A percentile compares a stretch with the other conserved stretches of the same genome.
Evolutionary conservation across 2,888 invertebrate genomes (phyloP).

Genomic region (Nipponacmea schrenckii): DNA sequence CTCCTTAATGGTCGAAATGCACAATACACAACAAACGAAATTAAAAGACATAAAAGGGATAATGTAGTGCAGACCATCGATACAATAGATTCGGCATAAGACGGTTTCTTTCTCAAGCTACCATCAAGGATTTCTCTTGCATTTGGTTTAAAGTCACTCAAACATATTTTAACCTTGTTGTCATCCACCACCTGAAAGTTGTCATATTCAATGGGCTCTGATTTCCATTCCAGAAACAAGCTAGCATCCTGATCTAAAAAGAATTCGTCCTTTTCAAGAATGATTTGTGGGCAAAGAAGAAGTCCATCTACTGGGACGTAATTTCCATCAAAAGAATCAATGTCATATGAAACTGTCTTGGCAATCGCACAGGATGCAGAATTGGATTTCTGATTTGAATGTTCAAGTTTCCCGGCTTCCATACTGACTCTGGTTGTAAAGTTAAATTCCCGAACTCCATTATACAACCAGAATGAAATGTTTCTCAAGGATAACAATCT

Average conservation of each 20-base stretch:
- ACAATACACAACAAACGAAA: conserved; percentile 28
- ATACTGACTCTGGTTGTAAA: conserved; percentile 14
- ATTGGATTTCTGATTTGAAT: background rate
- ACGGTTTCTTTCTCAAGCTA: background rate
- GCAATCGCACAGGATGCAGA: background rate
- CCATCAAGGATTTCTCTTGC: background rate
- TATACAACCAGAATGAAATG: conserved; percentile 13
- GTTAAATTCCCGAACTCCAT: conserved; percentile 12
- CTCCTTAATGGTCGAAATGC: conserved; percentile 28
- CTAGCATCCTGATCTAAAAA: background rate
- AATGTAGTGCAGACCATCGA: conserved; percentile 26
- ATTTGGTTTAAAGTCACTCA: conserved; percentile 14
- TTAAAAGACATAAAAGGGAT: conserved; percentile 27
- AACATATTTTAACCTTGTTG: conserved; percentile 16
- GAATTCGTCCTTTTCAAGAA: conserved; percentile 20
- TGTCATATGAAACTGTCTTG: background rate
- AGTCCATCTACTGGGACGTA: conserved; percentile 22
- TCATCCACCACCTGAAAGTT: background rate
- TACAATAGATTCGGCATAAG: conserved; percentile 9
- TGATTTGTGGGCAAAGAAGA: conserved; percentile 24
- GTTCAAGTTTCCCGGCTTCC: background rate
- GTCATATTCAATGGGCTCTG: background rate
- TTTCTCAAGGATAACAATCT: conserved; percentile 19
- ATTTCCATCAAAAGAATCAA: background rate
- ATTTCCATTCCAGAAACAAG: conserved; percentile 1